Conservation (phyloP, 2,888 invertebrate species). For the Chouioia cunea region DNA sequence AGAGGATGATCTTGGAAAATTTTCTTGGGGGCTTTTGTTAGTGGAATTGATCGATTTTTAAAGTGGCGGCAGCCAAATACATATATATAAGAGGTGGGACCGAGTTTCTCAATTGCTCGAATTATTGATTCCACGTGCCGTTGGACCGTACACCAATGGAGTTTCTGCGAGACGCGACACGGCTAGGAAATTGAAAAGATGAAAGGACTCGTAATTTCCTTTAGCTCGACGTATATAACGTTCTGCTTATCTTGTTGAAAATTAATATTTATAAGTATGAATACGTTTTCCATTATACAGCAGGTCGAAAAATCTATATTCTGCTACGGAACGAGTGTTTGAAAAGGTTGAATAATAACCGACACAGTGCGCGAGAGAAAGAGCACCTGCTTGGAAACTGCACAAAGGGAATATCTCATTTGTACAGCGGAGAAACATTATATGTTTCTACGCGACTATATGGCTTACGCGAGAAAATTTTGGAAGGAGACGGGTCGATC, state of each 20-base stretch:
- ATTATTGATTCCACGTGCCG: conserved; percentile 44
- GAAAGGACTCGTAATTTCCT: background rate
- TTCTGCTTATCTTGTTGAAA: too few species aligned
- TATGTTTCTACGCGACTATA: conserved; percentile 46
- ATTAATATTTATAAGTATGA: too few species aligned
- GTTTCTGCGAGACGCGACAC: conserved; percentile 2
- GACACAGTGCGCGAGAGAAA: background rate
- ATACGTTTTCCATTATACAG: too few species aligned
- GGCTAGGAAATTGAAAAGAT: conserved; percentile 11
- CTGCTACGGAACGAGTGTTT: conserved; percentile 3
- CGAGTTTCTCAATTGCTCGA: conserved; percentile 32
- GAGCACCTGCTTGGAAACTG: conserved; percentile 35
- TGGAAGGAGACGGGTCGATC: conserved; percentile 45
- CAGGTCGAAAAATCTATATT: background rate
- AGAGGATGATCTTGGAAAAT: conserved; percentile 16
- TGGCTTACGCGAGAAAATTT: conserved; percentile 51
- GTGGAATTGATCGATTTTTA: conserved; percentile 26
- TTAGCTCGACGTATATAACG: too few species aligned
- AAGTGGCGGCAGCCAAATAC: background rate
- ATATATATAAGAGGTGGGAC: too few species aligned
- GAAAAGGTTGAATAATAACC: conserved; percentile 27
- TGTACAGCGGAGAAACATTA: conserved; percentile 17
- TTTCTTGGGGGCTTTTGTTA: conserved; percentile 17
- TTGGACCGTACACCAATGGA: conserved; percentile 4
- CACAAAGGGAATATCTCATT: conserved; percentile 44